These are phyloP conservation scores for Acomys russatus DNA, from an alignment of 2,797 vertebrate species.

Conservation along the genomic window DNA sequence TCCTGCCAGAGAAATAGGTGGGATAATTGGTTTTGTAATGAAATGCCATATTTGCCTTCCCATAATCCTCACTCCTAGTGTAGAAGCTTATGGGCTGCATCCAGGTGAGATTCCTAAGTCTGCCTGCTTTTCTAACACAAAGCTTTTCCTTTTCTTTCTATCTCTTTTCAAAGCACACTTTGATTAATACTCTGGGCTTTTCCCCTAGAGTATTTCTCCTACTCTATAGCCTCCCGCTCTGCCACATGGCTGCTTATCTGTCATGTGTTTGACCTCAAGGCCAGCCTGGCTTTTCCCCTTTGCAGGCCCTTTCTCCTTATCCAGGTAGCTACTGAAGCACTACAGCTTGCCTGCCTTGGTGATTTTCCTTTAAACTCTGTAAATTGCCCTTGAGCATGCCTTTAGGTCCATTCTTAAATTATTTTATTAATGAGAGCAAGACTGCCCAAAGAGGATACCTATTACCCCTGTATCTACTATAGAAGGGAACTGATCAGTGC, in stretches of 20 bases:
- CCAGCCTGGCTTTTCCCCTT: neutral
- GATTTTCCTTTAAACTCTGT: neutral
- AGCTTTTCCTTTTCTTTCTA: neutral
- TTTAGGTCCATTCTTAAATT: neutral
- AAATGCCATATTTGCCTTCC: neutral
- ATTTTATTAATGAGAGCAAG: neutral
- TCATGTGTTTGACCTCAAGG: neutral
- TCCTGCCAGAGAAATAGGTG: neutral
- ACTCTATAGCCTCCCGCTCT: neutral
- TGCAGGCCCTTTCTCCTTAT: no score
- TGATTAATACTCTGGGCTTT: no score
- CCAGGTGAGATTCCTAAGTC: neutral
- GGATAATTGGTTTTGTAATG: neutral
- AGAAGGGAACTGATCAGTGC: neutral
- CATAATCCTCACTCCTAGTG: neutral
- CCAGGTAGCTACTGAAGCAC: neutral
- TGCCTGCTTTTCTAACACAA: neutral
- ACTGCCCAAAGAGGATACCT: neutral
- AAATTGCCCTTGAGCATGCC: neutral
- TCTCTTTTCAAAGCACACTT: no score
- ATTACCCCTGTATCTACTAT: neutral
- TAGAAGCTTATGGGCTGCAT: neutral
- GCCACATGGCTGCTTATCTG: neutral
- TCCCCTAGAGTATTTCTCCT: neutral
- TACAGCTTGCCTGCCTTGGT: neutral